These are phyloP conservation scores for Amaurobius ferox DNA, from an alignment of 2,888 invertebrate genomes.

Conservation along the genomic window DNA sequence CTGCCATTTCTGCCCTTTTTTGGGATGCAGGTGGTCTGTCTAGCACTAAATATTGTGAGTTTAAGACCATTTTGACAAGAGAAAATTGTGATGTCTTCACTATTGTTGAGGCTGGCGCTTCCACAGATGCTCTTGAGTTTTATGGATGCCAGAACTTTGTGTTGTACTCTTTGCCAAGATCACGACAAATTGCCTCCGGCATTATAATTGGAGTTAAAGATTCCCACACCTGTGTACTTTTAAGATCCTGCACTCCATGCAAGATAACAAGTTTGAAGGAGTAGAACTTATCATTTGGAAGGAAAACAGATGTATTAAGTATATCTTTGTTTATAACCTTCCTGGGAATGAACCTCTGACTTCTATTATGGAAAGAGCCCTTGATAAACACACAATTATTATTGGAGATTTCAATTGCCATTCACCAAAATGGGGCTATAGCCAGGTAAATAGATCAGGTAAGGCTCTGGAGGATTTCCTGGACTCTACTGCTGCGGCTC, in stretches of 20 bases:
- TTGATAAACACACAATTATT: constrained; percentile 19
- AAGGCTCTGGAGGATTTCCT: constrained; percentile 28
- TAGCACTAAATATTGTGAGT: background rate
- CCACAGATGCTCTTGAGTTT: background rate
- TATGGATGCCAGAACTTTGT: background rate
- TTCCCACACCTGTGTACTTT: background rate
- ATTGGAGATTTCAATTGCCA: constrained; percentile 21
- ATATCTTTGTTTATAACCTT: constrained; percentile 10
- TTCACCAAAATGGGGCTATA: constrained; percentile 15
- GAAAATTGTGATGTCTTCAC: background rate
- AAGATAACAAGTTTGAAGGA: background rate
- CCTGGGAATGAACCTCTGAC: background rate
- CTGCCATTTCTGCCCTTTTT: too few relatives aligned
- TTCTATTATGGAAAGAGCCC: background rate
- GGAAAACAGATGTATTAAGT: constrained; percentile 2
- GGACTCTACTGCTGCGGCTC: background rate
- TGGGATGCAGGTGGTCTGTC: constrained; percentile 25
- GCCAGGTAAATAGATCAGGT: background rate
- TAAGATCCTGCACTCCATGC: background rate
- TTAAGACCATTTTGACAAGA: constrained; percentile 8
- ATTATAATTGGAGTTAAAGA: constrained; percentile 19
- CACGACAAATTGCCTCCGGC: constrained; percentile 15
- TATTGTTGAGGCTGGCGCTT: constrained; percentile 3
- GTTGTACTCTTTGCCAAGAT: background rate
- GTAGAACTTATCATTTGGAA: background rate